A percentile compares a stretch with the other conserved stretches of the same genome.
Evolutionary conservation across 2,888 invertebrate species (phyloP).

Genomic region (Chrysotoxum bicinctum): DNA sequence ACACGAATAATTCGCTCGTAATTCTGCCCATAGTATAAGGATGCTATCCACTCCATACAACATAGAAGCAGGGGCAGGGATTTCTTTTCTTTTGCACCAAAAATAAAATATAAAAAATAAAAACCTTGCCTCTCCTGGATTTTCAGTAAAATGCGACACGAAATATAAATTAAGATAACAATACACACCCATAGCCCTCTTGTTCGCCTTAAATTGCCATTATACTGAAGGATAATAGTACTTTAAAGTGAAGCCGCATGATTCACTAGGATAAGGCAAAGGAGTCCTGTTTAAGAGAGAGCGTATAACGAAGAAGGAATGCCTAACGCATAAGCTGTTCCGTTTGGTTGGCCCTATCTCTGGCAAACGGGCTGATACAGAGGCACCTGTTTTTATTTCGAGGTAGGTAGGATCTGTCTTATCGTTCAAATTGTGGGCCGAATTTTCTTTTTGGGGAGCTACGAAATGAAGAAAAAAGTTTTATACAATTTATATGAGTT

Average conservation of each 20-base stretch:
- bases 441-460: neutral
- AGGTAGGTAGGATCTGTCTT: slow-evolving; percentile 40
- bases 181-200: slow-evolving; percentile 46
- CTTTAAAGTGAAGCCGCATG: slow-evolving; percentile 61
- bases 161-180: slow-evolving; percentile 69
- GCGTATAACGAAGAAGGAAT: neutral
- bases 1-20: slow-evolving; percentile 71
- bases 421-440: slow-evolving; percentile 48
- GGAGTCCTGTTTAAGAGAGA: neutral
- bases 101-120: neutral
- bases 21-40: slow-evolving; percentile 54
- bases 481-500: slow-evolving; percentile 63
- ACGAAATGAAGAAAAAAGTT: slow-evolving; percentile 24
- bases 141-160: slow-evolving; percentile 34
- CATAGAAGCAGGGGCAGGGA: neutral
- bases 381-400: slow-evolving; percentile 34
- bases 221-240: slow-evolving; percentile 62
- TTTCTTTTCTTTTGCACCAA: slow-evolving; percentile 8
- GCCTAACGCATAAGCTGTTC: slow-evolving; percentile 32
- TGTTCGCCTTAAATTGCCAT: slow-evolving; percentile 51
- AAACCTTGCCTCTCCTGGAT: neutral
- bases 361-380: neutral
- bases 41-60: slow-evolving; percentile 50
- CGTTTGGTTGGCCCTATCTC: slow-evolving; percentile 16
- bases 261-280: slow-evolving; percentile 26